Conservation (phyloP, 2,888 invertebrate species). For the Hirtodrosophila trivittata region DNA sequence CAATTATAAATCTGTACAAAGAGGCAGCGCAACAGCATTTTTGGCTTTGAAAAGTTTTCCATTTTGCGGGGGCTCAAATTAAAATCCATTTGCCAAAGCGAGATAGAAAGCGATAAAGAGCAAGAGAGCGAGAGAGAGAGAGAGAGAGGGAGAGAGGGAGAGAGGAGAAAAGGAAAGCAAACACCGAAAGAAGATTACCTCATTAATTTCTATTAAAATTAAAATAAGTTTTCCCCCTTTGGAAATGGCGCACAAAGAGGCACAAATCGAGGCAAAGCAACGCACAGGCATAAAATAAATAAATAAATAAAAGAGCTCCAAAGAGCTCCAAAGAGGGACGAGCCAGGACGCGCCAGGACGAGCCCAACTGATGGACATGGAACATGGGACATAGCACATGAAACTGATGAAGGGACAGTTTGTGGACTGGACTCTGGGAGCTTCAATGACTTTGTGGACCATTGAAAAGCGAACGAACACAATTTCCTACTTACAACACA, state of each 20-base stretch:
- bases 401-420: conserved; percentile 31
- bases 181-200: conserved; percentile 66
- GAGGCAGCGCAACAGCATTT: conserved; percentile 22
- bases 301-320: conserved; percentile 52
- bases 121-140: background rate
- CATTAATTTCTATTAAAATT: conserved; percentile 73
- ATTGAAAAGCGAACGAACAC: conserved; percentile 61
- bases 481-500: conserved; percentile 71
- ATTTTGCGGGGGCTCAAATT: conserved; percentile 45
- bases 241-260: conserved; percentile 49
- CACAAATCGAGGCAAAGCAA: conserved; percentile 37
- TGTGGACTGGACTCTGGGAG: conserved; percentile 17
- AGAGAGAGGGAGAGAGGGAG: background rate
- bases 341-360: background rate
- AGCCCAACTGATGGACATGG: conserved; percentile 32
- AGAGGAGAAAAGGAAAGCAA: conserved; percentile 12
- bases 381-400: conserved; percentile 12
- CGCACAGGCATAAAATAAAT: conserved; percentile 61
- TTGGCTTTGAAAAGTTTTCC: conserved; percentile 44
- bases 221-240: conserved; percentile 66
- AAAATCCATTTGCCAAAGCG: conserved; percentile 59
- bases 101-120: background rate
- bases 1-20: conserved; percentile 60
- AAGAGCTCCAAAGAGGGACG: background rate
- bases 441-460: conserved; percentile 60